phyloP scores from a whole-genome alignment of 1,140 invertebrate genomes.

The Aphelenchoides besseyi region DNA sequence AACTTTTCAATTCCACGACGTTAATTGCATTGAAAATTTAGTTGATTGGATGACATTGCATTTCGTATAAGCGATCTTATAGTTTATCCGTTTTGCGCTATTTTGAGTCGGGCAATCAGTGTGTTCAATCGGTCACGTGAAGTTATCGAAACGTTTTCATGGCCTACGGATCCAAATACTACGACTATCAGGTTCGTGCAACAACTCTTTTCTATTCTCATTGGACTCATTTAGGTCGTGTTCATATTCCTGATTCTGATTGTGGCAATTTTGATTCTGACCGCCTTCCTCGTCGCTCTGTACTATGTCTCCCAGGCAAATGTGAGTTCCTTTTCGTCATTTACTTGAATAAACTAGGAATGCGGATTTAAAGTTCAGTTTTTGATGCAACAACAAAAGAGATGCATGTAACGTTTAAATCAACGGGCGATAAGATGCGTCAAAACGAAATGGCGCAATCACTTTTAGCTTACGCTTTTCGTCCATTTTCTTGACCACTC shows the following conservation, averaged over 20 bases:
- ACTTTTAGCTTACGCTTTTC: neutral
- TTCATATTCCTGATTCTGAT: slow-evolving; percentile 1
- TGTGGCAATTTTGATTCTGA: slow-evolving; percentile 3
- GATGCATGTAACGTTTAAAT: neutral
- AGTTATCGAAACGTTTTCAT: too few species aligned
- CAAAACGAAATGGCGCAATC: neutral
- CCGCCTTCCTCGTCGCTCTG: neutral
- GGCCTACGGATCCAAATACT: slow-evolving; percentile 8
- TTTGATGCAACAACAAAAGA: neutral
- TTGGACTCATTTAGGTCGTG: neutral
- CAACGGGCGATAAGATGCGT: neutral
- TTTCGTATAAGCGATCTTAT: too few species aligned
- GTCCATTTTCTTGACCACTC: neutral
- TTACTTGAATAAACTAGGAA: neutral
- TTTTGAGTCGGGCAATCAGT: too few species aligned
- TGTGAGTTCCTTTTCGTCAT: neutral
- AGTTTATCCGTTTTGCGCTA: too few species aligned
- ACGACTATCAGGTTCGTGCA: slow-evolving; percentile 6
- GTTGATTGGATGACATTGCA: too few species aligned
- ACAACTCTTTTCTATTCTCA: neutral
- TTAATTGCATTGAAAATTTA: too few species aligned
- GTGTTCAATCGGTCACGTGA: too few species aligned
- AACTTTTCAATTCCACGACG: too few species aligned
- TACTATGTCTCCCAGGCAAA: neutral
- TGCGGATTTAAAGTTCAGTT: neutral